A percentile compares a stretch with the other conserved stretches of the same genome.
These are phyloP conservation scores for Scaptomyza tumidula DNA, from an alignment of 2,888 invertebrate genomes.

Conservation along the genomic window DNA sequence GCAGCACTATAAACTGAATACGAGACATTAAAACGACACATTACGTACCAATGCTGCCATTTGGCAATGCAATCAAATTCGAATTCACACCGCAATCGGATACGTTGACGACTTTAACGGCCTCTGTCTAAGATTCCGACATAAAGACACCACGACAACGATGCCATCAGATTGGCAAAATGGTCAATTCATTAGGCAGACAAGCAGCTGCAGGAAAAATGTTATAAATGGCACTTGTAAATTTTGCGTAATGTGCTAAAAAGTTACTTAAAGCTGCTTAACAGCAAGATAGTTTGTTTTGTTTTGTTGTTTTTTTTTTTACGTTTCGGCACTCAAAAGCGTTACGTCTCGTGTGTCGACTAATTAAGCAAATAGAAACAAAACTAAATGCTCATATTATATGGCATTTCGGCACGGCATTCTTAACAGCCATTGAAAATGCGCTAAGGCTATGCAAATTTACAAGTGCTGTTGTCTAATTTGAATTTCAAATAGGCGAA, in stretches of 20 bases:
- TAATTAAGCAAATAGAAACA: slow-evolving; percentile 64
- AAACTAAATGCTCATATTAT: slow-evolving; percentile 42
- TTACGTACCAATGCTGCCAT: slow-evolving; percentile 56
- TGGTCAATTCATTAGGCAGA: slow-evolving; percentile 64
- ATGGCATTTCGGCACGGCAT: slow-evolving; percentile 61
- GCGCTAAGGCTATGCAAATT: slow-evolving; percentile 71
- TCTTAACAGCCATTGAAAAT: slow-evolving; percentile 56
- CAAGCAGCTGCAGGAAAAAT: slow-evolving; percentile 40
- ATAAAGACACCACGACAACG: slow-evolving; percentile 25
- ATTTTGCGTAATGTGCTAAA: slow-evolving; percentile 53
- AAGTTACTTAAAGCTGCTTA: slow-evolving; percentile 11
- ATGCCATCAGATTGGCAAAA: slow-evolving; percentile 59
- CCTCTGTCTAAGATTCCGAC: slow-evolving; percentile 2
- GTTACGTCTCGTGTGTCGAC: slow-evolving; percentile 38
- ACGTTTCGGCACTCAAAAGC: slow-evolving; percentile 17
- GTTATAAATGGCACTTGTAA: slow-evolving; percentile 47
- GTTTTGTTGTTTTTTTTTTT: background rate
- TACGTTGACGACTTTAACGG: slow-evolving; percentile 35
- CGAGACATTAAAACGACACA: slow-evolving; percentile 63
- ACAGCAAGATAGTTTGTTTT: background rate
- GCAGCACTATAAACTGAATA: slow-evolving; percentile 38
- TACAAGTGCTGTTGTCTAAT: slow-evolving; percentile 76
- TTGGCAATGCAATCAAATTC: slow-evolving; percentile 61
- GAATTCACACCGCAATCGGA: slow-evolving; percentile 53
- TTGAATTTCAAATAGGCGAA: slow-evolving; percentile 76